Conservation (phyloP, 2,888 invertebrate genomes). For the Lasioglossum vierecki region DNA sequence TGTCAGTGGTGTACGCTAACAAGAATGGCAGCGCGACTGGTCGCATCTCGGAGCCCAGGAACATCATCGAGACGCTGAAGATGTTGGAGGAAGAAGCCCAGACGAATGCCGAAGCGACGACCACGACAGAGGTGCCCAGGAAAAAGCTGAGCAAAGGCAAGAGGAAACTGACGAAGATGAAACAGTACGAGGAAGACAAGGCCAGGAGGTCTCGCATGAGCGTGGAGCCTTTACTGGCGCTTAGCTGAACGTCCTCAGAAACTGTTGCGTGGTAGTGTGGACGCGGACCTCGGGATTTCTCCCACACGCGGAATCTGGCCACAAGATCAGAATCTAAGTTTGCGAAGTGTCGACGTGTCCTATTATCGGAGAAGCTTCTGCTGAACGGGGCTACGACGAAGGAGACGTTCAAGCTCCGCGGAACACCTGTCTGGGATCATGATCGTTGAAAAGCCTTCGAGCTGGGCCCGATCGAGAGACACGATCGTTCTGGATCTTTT, state of each 20-base stretch:
- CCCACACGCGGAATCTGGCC: conserved; percentile 77
- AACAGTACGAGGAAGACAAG: conserved; percentile 82
- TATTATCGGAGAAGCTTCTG: conserved; percentile 41
- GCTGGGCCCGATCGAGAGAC: background rate
- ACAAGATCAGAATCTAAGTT: conserved; percentile 80
- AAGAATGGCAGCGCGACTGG: conserved; percentile 88
- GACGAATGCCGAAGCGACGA: conserved; percentile 53
- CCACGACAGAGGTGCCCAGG: conserved; percentile 77
- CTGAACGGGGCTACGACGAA: conserved; percentile 24
- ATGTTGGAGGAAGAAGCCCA: conserved; percentile 87
- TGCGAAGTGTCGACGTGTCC: conserved; percentile 70
- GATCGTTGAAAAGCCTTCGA: conserved; percentile 13
- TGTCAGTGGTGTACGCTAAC: conserved; percentile 93
- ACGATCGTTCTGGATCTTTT: background rate
- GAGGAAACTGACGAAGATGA: conserved; percentile 80
- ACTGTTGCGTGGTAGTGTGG: conserved; percentile 65
- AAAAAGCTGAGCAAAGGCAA: conserved; percentile 82
- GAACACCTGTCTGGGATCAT: conserved; percentile 24
- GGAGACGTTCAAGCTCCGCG: conserved; percentile 20
- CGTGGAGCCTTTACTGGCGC: conserved; percentile 80
- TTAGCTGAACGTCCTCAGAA: conserved; percentile 77
- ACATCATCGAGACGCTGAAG: conserved; percentile 92
- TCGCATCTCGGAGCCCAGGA: conserved; percentile 88
- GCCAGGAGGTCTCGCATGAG: conserved; percentile 80
- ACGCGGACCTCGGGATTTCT: conserved; percentile 73